Evolutionary conservation across 2,888 invertebrate species (phyloP).

Genomic region (Molanna angustata): DNA sequence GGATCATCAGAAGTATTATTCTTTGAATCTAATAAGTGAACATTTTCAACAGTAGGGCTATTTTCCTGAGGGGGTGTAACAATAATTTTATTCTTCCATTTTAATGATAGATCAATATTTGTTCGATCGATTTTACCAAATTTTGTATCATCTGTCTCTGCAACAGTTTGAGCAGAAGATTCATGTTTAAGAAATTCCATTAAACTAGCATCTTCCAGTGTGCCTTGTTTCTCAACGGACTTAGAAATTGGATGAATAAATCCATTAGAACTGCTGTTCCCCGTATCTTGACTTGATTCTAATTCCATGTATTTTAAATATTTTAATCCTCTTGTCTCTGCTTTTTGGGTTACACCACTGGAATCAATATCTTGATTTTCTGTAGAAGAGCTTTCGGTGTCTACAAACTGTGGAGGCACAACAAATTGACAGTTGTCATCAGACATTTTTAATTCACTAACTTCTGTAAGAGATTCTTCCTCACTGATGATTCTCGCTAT

Average conservation of each 20-base stretch:
- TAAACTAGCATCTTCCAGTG: slow-evolving; percentile 59
- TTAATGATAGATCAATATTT: slow-evolving; percentile 43
- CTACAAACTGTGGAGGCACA: slow-evolving; percentile 52
- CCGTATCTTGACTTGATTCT: slow-evolving; percentile 29
- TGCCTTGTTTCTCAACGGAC: slow-evolving; percentile 55
- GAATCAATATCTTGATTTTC: slow-evolving; percentile 42
- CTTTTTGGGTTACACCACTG: slow-evolving; percentile 6
- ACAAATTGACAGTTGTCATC: slow-evolving; percentile 52
- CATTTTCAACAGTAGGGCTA: slow-evolving; percentile 58
- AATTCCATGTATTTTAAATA: slow-evolving; percentile 22
- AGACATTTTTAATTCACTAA: slow-evolving; percentile 59
- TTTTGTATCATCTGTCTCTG: slow-evolving; percentile 37
- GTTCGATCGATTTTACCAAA: slow-evolving; percentile 7
- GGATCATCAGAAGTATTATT: slow-evolving; percentile 43
- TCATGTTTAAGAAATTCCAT: slow-evolving; percentile 52
- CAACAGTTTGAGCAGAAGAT: slow-evolving; percentile 42
- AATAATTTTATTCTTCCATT: slow-evolving; percentile 56
- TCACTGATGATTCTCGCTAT: slow-evolving; percentile 57
- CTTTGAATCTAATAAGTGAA: slow-evolving; percentile 48
- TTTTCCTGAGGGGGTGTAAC: slow-evolving; percentile 61
- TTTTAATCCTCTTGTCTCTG: slow-evolving; percentile 10
- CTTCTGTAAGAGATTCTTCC: slow-evolving; percentile 67
- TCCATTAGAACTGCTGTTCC: slow-evolving; percentile 25
- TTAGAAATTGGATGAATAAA: slow-evolving; percentile 28
- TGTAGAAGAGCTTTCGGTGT: slow-evolving; percentile 52